A percentile compares a stretch with the other conserved stretches of the same genome.
Evolutionary conservation across 2,888 invertebrate genomes (phyloP).

Genomic region (Autographa pulchrina): DNA sequence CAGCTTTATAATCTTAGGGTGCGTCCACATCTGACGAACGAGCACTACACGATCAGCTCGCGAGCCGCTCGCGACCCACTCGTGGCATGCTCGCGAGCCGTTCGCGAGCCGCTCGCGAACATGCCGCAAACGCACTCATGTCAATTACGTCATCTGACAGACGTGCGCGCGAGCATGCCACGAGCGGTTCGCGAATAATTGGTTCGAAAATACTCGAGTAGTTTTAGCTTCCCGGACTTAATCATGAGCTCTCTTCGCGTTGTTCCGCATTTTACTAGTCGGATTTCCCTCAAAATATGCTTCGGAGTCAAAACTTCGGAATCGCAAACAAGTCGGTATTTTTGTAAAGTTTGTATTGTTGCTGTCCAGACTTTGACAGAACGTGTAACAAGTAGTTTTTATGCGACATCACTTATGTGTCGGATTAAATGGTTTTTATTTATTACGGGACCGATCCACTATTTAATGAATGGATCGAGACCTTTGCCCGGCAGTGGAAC

Average conservation of each 20-base stretch:
- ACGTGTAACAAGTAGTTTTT: not conserved
- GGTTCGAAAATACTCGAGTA: not conserved
- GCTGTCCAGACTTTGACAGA: slow-evolving; percentile 10
- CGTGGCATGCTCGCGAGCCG: too few species aligned
- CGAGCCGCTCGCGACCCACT: too few species aligned
- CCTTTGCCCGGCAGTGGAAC: too few species aligned
- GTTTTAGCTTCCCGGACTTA: slow-evolving; percentile 4
- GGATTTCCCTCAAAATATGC: slow-evolving; percentile 2
- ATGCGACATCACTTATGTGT: not conserved
- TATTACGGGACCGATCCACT: too few species aligned
- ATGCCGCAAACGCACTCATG: too few species aligned
- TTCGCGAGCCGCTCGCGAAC: too few species aligned
- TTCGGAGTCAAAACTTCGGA: not conserved
- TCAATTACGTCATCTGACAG: too few species aligned
- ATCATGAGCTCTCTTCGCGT: slow-evolving; percentile 3
- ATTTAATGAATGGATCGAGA: too few species aligned
- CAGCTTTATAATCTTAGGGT: not conserved
- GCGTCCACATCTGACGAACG: too few species aligned
- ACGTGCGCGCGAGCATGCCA: too few species aligned
- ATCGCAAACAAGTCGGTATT: slow-evolving; percentile 5
- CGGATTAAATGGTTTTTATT: not conserved
- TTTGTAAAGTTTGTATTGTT: slow-evolving; percentile 5
- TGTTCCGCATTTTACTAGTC: not conserved
- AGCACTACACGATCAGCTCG: too few species aligned
- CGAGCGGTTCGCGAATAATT: too few species aligned